A percentile compares a stretch with the other conserved stretches of the same genome.
These are phyloP conservation scores for Phoxinus phoxinus DNA, from an alignment of 2,113 vertebrate species.

Conservation along the genomic window DNA sequence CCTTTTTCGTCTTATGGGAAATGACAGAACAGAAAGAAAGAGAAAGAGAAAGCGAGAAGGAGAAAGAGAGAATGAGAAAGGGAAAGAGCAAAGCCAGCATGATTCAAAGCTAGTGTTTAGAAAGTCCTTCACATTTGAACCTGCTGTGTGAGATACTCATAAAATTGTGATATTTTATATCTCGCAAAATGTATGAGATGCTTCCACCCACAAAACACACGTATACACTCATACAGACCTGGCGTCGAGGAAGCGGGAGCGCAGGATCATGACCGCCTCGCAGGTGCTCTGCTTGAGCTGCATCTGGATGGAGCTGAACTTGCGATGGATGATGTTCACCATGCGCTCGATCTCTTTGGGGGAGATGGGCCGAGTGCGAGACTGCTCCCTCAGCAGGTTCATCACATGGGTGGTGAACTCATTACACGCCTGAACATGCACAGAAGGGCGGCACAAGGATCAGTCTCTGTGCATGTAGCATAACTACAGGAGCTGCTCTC, in stretches of 20 bases:
- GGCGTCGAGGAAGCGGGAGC: conserved; percentile 95
- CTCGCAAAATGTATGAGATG: too few species aligned
- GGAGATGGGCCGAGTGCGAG: conserved; percentile 93
- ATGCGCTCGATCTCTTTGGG: conserved; percentile 98
- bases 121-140: conserved; percentile 7
- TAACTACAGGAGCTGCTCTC: conserved; percentile 61
- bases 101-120: neutral
- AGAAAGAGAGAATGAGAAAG: neutral
- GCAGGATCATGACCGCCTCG: conserved; percentile 98
- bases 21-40: neutral
- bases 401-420: conserved; percentile 99
- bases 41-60: neutral
- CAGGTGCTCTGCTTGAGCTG: conserved; percentile 98
- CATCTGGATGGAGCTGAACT: conserved; percentile 99
- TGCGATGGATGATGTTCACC: conserved; percentile 99
- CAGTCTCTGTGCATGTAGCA: conserved; percentile 72
- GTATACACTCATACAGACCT: conserved; percentile 74
- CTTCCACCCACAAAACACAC: neutral
- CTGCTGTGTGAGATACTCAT: neutral
- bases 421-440: conserved; percentile 89
- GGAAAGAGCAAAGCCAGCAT: neutral
- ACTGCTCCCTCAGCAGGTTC: conserved; percentile 97
- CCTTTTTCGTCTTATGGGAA: conserved; percentile 89
- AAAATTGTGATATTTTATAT: too few species aligned
- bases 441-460: conserved; percentile 62